Evolutionary conservation across 1,140 invertebrate genomes (phyloP), one percentile per base, ranked within the genome.

Genomic region (Pentalonia nigronervosa): DNA sequence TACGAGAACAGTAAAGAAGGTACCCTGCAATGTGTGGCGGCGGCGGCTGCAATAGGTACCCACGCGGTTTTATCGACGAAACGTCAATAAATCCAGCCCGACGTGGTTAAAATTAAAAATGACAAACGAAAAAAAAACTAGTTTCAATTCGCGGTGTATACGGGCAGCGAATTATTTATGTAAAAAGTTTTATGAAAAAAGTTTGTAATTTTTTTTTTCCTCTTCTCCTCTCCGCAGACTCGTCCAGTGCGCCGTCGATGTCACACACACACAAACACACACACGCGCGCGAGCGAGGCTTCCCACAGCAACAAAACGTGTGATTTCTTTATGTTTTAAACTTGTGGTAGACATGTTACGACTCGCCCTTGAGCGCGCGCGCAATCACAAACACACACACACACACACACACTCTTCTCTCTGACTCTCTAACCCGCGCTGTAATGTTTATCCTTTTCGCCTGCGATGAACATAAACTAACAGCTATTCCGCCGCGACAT

Each of bases 311-410:
- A 47, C 53, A 90, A 90, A 60, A 90, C 91, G 91, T 86, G 91
- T 93, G 91, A 93, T 93, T 93, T 93, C 91, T 93, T 93, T 93
- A 93, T 93, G 91, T 83, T 86, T 83, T 53, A 25, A 81, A 86
- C 91, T 93, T 25, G 47, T 47, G 91, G 91, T 50, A 93, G 91
- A 93, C 91, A 30, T 93, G 91, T 93, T 76, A 21, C 91, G 34
- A 92, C 81, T 84, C 91, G 91, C 91, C 91, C 91, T 93, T 93
- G 91, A 93, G 81, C 91, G 25, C 11, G 87, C 20, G 36, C 50
- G 17, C 48, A 48, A 41, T 41, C 45, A 50, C 50, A n/a, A n/a
- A 50, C 87, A 50, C 41, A 7, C 48, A 4, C 7, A 41, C 84
- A 21, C 21, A 41, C 21, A 41, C 34, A 45, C 21, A 60, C 89